Base-by-base conservation (phyloP, 2,888 invertebrate genomes). In the Cheilosia urbana region DNA sequence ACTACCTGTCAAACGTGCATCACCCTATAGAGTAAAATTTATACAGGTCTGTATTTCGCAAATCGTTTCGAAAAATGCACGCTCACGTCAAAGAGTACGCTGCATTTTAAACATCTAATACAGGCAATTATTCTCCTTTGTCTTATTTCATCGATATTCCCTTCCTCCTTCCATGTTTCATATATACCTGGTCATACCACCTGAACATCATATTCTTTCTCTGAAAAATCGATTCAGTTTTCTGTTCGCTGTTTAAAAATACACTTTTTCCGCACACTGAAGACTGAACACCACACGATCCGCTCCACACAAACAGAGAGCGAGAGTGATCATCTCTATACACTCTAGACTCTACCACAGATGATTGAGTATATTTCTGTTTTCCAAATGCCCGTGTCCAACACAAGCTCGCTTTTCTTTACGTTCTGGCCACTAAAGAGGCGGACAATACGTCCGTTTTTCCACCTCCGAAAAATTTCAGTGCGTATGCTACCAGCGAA, bases 401-500 rank as follows among this genome's bases (percentile, higher is more conserved):
- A 68, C 60, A 62, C 71, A 49, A 53, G 37, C 63, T 24, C 63
- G 77, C 51, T 51, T 66, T 51, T 78, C n/a, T 63, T 49, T 19
- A n/a, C 17, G 40, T 40, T n/a, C 63, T 65, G 63, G 76, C 69
- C 47, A 34, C 55, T 69, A 55, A 53, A 65, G 66, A 62, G 71
- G 40, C 62, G 45, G 53, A 79, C 79, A 84, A 79, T 79, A 84
- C 68, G 62, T 73, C 58, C 65, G 71, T 47, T 42, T 76, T 66
- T 84, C 75, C 63, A 80, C 75, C 84, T 75, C 49, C n/a, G 80
- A 80, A 69, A 76, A 75, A 49, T 45, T 78, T 84, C 71, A 85
- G 85, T 85, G 80, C 85, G 85, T 85, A 81, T 72, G 76, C 68
- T 80, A 55, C 80, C 84, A 84, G 75, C 80, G 75, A 75, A 75